These are phyloP conservation scores for Dryobota labecula DNA, from an alignment of 2,888 invertebrate species.

Conservation along the genomic window DNA sequence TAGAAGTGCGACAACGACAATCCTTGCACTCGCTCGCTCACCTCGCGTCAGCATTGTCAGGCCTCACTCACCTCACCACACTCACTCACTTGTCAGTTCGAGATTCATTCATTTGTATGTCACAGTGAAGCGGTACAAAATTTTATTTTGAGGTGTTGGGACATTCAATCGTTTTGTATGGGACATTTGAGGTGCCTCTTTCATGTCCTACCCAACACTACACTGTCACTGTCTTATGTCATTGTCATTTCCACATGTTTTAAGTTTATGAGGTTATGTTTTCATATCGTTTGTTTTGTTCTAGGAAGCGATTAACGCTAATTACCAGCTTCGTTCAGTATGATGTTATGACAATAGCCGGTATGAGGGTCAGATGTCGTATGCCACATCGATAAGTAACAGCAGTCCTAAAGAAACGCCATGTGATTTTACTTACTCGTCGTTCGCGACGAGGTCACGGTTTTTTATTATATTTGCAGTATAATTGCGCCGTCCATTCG, in stretches of 20 bases:
- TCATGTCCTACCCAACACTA: too few relatives aligned
- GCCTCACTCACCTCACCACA: too few relatives aligned
- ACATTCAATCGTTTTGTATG: too few relatives aligned
- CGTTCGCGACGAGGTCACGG: slow-evolving; percentile 61
- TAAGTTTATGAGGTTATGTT: slow-evolving; percentile 76
- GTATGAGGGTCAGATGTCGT: slow-evolving; percentile 82
- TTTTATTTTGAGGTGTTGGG: too few relatives aligned
- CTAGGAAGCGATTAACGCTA: slow-evolving; percentile 48
- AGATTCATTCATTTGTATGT: too few relatives aligned
- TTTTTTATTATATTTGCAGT: slow-evolving; percentile 67
- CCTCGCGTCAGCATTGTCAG: too few relatives aligned
- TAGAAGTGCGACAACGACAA: too few relatives aligned
- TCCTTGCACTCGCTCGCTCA: too few relatives aligned
- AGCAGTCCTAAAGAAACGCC: slow-evolving; percentile 54
- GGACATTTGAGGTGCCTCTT: too few relatives aligned
- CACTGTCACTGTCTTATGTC: slow-evolving; percentile 16
- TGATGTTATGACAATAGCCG: slow-evolving; percentile 69
- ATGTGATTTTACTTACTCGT: slow-evolving; percentile 61
- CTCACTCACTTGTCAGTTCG: too few relatives aligned
- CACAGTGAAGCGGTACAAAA: too few relatives aligned
- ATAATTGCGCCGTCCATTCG: slow-evolving; percentile 61
- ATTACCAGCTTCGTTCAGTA: slow-evolving; percentile 67
- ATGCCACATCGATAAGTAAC: slow-evolving; percentile 74
- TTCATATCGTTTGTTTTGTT: slow-evolving; percentile 55
- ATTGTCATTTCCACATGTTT: slow-evolving; percentile 46